Evolutionary conservation across 2,797 vertebrate species (phyloP), one percentile per base, ranked within the genome.

Genomic region (Centropyge bicolor): DNA sequence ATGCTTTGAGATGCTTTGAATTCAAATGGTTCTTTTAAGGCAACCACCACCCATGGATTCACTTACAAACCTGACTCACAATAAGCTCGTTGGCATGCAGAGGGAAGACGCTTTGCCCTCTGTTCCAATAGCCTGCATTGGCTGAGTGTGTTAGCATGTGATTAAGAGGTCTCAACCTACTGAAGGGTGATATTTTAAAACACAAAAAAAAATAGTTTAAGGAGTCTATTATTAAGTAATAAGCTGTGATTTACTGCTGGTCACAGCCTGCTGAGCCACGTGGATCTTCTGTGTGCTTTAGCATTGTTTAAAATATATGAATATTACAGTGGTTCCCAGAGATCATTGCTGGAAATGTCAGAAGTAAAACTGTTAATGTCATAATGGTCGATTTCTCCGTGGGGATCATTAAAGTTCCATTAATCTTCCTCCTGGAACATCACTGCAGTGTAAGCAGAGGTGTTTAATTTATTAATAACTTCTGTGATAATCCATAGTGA

Each of bases 81-180:
- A 91, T 83, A 41, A 84, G 84, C 80, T 88, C 1, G 83, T 90
- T 90, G 74, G 81, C 85, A 88, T 89, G 79, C 89, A 72, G 81
- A 49, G 49, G 56, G 54, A 61, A 22, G 61, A 80, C 74, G 51
- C 70, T 24, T 31, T 48, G 65, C 41, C 57, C 61, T 76, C 60
- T 67, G 55, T 77, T 74, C 77, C 78, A 74, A 59, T 66, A 65
- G 43, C 76, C 76, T 64, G 72, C 78, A 68, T 27, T n/a, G 72
- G 56, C 55, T 20, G 80, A 81, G 67, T 75, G 85, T 76, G 67
- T 78, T 70, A 68, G 41, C 74, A 24, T 85, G 74, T 84, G 78
- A 92, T 88, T 90, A 81, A 89, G 87, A 88, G 87, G 82, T 76
- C 81, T 76, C 60, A 6, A 52, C 67, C 67, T 67, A 52, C 54